phyloP scores from a whole-genome alignment of 2,113 vertebrate species.

The Arenaria interpres region DNA sequence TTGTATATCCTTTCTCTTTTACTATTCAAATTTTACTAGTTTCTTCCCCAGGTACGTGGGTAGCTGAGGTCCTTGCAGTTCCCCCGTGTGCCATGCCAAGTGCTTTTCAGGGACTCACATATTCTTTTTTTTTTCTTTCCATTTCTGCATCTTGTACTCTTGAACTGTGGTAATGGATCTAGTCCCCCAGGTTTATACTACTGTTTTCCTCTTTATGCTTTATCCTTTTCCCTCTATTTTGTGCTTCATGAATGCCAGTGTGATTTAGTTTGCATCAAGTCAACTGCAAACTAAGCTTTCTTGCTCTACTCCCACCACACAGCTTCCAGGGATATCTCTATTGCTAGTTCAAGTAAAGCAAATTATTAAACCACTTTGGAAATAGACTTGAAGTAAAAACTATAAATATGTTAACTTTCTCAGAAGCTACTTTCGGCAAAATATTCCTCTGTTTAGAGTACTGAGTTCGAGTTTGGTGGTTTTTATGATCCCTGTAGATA shows the following conservation, averaged over 20 bases:
- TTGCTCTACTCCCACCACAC: background rate
- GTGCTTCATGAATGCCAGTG: background rate
- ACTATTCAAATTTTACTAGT: background rate
- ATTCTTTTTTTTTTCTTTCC: background rate
- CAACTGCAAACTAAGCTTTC: background rate
- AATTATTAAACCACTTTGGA: background rate
- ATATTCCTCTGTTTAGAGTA: background rate
- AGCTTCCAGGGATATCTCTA: background rate
- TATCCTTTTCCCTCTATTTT: background rate
- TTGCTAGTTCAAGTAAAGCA: background rate
- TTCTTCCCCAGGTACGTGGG: rapidly evolving
- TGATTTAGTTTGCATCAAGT: background rate
- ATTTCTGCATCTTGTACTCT: background rate
- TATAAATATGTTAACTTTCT: background rate
- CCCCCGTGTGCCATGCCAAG: background rate
- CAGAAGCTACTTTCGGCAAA: background rate
- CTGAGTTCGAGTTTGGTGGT: background rate
- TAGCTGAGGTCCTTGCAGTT: background rate
- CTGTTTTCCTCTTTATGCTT: background rate
- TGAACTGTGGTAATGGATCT: background rate
- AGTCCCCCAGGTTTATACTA: background rate
- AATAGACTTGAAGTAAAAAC: background rate
- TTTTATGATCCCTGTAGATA: background rate
- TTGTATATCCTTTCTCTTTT: background rate
- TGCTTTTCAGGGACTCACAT: background rate